Evolutionary conservation across 2,797 vertebrate genomes (phyloP).

Genomic region (Melanotaenia parkinsoni): DNA sequence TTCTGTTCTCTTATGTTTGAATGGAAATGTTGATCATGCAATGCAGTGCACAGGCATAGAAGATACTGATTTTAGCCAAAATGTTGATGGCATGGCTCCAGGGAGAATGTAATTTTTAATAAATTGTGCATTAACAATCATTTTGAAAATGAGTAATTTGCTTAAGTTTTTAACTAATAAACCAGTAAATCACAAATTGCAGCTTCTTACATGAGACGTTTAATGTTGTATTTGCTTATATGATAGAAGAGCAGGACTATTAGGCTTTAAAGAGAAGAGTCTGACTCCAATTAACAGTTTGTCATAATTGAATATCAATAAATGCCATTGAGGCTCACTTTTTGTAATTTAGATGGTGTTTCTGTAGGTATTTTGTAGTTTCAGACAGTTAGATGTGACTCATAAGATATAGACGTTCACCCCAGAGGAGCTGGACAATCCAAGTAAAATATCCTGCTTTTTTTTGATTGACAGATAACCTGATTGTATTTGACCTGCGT

Average conservation of each 20-base stretch:
- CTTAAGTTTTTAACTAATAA: not conserved
- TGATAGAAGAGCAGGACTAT: not conserved
- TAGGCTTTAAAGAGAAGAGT: not conserved
- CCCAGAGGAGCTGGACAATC: not conserved
- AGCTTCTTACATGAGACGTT: not conserved
- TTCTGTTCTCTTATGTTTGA: constrained; percentile 20
- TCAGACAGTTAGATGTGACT: not conserved
- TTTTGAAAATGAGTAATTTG: not conserved
- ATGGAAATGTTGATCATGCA: constrained; percentile 24
- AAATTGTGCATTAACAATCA: not conserved
- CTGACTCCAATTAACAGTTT: not conserved
- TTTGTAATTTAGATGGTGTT: not conserved
- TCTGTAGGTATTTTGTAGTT: not conserved
- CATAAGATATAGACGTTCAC: not conserved
- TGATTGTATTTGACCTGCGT: constrained; percentile 15
- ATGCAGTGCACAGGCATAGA: constrained; percentile 1
- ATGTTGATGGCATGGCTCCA: not conserved
- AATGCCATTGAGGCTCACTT: not conserved
- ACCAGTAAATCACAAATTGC: not conserved
- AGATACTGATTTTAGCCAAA: not conserved
- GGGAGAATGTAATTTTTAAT: not conserved
- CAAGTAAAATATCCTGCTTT: constrained; percentile 9
- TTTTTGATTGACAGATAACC: constrained; percentile 15
- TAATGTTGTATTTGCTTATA: not conserved
- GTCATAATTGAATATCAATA: not conserved